Conservation (phyloP, 1,140 invertebrate species). For the Drosophila kurseongensis region DNA sequence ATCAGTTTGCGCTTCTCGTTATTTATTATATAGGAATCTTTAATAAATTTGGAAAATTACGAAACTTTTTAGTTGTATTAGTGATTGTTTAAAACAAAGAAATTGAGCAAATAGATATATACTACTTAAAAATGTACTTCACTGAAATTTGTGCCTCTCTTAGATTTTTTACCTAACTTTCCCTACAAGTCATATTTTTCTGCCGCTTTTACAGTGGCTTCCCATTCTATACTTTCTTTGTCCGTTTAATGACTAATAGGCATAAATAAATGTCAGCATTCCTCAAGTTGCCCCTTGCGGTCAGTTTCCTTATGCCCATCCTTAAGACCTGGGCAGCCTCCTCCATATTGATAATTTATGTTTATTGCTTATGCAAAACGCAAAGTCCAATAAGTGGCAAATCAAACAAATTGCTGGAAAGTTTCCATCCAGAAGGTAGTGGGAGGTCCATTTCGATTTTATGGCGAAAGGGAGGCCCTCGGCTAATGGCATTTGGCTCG, state of each 20-base stretch:
- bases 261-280: constrained; percentile 71
- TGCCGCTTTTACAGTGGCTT: background rate
- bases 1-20: constrained; percentile 20
- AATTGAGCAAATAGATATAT: no score
- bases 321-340: constrained; percentile 2
- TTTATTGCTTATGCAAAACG: constrained; percentile 81
- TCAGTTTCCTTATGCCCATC: background rate
- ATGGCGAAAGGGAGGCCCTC: constrained; percentile 10
- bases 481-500: constrained; percentile 65
- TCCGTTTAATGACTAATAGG: constrained; percentile 58
- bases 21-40: constrained; percentile 20
- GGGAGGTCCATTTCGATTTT: constrained; percentile 26
- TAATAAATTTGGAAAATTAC: constrained; percentile 5
- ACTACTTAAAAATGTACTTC: no score
- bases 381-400: constrained; percentile 76
- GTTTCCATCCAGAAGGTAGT: constrained; percentile 30
- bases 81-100: background rate
- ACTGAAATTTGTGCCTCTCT: no score
- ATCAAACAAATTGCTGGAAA: constrained; percentile 80
- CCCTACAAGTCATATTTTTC: no score
- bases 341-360: constrained; percentile 70
- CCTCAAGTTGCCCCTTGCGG: constrained; percentile 14
- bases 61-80: background rate
- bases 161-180: no score
- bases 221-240: background rate